Evolutionary conservation across 1,140 invertebrate genomes (phyloP).

Genomic region (Drosophila bifasciata): DNA sequence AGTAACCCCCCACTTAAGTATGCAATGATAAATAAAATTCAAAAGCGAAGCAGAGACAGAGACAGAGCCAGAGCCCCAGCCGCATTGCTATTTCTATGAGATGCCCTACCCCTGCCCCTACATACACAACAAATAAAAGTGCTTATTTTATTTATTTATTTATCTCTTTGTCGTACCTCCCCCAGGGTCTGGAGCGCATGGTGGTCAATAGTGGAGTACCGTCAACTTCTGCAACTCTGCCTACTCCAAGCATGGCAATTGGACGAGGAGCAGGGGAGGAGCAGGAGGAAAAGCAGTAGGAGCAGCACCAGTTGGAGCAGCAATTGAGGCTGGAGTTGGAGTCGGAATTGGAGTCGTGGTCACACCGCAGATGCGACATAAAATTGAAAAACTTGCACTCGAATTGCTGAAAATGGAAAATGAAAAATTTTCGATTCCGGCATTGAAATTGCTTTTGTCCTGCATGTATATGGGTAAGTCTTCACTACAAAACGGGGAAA

Average conservation of each 20-base stretch:
- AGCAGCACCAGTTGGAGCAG: conserved; percentile 4
- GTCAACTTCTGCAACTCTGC: conserved; percentile 28
- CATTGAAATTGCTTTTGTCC: conserved; percentile 90
- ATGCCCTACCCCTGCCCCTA: conserved; percentile 3
- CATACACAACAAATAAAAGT: conserved; percentile 25
- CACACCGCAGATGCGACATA: conserved; percentile 86
- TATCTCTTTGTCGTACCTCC: conserved; percentile 48
- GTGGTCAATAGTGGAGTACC: conserved; percentile 85
- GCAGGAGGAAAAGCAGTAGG: conserved; percentile 21
- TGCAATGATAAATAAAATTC: conserved; percentile 82
- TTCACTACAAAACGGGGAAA: conserved; percentile 5
- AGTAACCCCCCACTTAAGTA: conserved; percentile 82
- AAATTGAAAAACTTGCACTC: conserved; percentile 90
- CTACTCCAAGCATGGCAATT: conserved; percentile 20
- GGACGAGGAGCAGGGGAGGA: background rate
- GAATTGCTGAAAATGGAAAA: conserved; percentile 89
- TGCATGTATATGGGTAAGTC: conserved; percentile 91
- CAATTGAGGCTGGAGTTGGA: conserved; percentile 5
- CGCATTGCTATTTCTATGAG: conserved; percentile 53
- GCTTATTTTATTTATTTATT: conserved; percentile 68
- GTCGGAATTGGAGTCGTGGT: conserved; percentile 45
- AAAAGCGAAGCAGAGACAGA: conserved; percentile 53
- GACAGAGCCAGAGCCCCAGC: conserved; percentile 7
- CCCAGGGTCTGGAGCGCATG: conserved; percentile 89
- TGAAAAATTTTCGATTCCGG: conserved; percentile 88